Evolutionary conservation across 2,888 invertebrate species (phyloP), one percentile per base, ranked within the genome.

Genomic region (Orgyia antiqua): DNA sequence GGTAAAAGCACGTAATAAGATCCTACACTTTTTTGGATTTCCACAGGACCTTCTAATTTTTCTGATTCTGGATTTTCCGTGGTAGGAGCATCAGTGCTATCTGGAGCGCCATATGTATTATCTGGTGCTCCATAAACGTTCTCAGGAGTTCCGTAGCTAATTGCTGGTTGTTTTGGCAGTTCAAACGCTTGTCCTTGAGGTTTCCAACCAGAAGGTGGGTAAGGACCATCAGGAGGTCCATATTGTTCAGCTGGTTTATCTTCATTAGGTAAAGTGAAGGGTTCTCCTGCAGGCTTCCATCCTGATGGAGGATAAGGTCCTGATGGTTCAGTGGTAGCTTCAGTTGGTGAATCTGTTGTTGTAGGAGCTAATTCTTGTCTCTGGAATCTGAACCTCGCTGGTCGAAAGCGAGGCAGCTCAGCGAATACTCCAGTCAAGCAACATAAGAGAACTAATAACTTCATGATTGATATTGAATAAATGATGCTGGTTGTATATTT

Each of bases 1-100:
- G 91, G 91, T 42, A 91, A 79, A 20, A 91, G 80, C 3, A 91
- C 79, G 59, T 88, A 92, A 64, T 92, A 91, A 8, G 88, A 78
- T 3, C 90, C 91, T 13, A 75, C 71, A 23, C 90, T 90, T 50
- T 74, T 75, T 42, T 73, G 71, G 0, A 82, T 72, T 24, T 87
- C 80, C 1, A 84, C 69, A 5, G 79, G 68, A 19, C 82, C 66
- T 29, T 74, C 77, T 4, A 83, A 28, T 12, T 45, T 69, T 39
- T 83, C 82, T 0, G 70, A 67, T 37, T 72, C 62, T 37, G 79
- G 76, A 25, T 71, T 77, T 9, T 78, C 79, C 3, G 80, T 79
- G 0, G 70, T 65, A 0, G 75, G 49, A 8, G 73, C 69, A 10
- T 73, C 73, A 1, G 76, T 65, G 2, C 55, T 48, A 4, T 50